A percentile compares a stretch with the other conserved stretches of the same genome.
These are phyloP conservation scores for Ranitomeya imitator DNA, from an alignment of 2,113 vertebrate species.

Conservation along the genomic window DNA sequence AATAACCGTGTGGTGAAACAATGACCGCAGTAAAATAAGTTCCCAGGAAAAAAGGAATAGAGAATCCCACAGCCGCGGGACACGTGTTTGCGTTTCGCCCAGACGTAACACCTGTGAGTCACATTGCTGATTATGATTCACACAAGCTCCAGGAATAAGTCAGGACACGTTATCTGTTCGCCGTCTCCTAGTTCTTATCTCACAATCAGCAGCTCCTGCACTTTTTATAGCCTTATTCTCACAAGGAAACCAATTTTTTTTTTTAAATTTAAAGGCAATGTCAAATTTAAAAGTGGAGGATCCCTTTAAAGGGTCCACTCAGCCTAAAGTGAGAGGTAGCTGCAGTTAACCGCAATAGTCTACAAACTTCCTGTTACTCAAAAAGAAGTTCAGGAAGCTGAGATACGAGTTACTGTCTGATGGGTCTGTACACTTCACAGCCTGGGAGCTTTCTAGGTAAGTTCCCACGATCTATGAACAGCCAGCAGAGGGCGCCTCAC, in stretches of 20 bases:
- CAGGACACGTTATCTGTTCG: constrained; percentile 17
- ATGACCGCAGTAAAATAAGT: constrained; percentile 60
- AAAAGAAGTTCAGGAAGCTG: too few species aligned
- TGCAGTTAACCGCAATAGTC: neutral
- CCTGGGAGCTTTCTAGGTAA: too few species aligned
- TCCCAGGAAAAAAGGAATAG: constrained; percentile 48
- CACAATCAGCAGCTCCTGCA: neutral
- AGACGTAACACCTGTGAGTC: constrained; percentile 52
- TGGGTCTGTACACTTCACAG: too few species aligned
- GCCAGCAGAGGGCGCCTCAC: too few species aligned
- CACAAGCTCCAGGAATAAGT: constrained; percentile 10
- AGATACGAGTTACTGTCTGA: too few species aligned
- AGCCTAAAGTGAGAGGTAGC: neutral
- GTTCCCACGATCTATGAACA: too few species aligned
- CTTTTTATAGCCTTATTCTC: constrained; percentile 17
- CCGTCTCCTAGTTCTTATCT: neutral
- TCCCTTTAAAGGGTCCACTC: neutral
- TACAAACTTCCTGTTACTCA: too few species aligned
- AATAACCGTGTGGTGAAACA: constrained; percentile 62
- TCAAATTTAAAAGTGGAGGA: neutral
- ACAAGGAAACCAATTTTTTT: neutral
- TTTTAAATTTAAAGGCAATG: neutral
- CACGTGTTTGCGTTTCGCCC: neutral
- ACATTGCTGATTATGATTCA: constrained; percentile 37
- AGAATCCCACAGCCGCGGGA: constrained; percentile 19